Evolutionary conservation across 2,888 invertebrate genomes (phyloP), one percentile per base, ranked within the genome.

Genomic region (Drosophila kanekoi): DNA sequence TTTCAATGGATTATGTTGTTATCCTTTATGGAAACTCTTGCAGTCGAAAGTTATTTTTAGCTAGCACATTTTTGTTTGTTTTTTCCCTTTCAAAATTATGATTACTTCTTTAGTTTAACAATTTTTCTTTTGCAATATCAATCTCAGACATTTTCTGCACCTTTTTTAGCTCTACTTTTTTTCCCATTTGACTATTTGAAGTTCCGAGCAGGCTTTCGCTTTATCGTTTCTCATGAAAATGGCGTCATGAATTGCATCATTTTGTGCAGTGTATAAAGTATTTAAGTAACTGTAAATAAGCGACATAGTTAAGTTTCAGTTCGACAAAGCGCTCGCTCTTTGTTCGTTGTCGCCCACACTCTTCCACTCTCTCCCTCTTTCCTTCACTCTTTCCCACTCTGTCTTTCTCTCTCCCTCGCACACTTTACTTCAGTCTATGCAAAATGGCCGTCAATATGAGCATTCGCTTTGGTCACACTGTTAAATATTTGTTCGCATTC

Each of bases 371-470:
- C 23, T 47, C 44, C 49, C 49, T 32, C 9, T 40, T 18, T 8
- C 60, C 18, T 18, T 49, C 5, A 1, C 23, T 10, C 38, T 38
- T 18, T 40, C 37, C 11, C 35, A 28, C 48, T 49, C 6, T 33
- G 23, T 47, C 60, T 28, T 28, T 53, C 5, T 4, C 23, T 10
- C 38, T 38, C 10, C 18, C 11, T 41, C 18, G 28, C 28, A 28
- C 8, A 28, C 28, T 28, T 28, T n/a, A 11, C 49, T 57, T 28
- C 13, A 32, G 20, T 23, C 20, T 44, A 60, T 51, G 60, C 76
- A 77, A 77, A 79, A 77, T 77, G 79, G 76, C 71, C 53, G 59
- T 48, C 51, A 28, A 58, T 57, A 51, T 63, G 8, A 28, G 8
- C 8, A 28, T 61, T 48, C 62, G 48, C 16, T 40, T 48, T 72